These are phyloP conservation scores for Triplophysa siluroides DNA, from an alignment of 2,113 vertebrate genomes.

Conservation along the genomic window DNA sequence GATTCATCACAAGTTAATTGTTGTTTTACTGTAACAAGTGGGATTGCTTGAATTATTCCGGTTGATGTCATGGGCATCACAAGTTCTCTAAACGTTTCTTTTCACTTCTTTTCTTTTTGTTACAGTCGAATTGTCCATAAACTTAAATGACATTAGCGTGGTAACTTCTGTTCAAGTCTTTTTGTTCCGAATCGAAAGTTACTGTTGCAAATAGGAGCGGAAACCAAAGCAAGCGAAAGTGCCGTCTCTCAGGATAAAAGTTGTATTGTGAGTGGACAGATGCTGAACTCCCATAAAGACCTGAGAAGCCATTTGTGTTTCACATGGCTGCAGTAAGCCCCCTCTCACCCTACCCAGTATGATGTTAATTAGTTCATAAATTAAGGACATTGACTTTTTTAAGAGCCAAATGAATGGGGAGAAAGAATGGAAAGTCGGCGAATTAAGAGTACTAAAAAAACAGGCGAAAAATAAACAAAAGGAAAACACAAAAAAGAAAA, in stretches of 20 bases:
- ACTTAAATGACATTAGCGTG: neutral
- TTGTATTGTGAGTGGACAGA: conserved; percentile 53
- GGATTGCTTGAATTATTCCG: too few species aligned
- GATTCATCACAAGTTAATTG: too few species aligned
- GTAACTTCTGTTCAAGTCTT: neutral
- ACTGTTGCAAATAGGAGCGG: conserved; percentile 46
- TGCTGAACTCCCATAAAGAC: conserved; percentile 50
- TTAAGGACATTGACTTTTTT: conserved; percentile 55
- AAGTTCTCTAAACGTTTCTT: neutral
- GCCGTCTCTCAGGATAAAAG: conserved; percentile 50
- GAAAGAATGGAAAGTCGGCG: conserved; percentile 44
- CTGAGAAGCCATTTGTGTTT: conserved; percentile 50
- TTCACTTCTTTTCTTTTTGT: neutral
- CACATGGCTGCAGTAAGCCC: conserved; percentile 52
- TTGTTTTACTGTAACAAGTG: too few species aligned
- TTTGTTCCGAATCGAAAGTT: neutral
- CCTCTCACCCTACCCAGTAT: conserved; percentile 51
- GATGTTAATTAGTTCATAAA: conserved; percentile 61
- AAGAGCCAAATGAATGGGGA: conserved; percentile 47
- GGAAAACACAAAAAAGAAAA: conserved; percentile 31
- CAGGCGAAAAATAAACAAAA: conserved; percentile 52
- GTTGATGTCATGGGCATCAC: too few species aligned
- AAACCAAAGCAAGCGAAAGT: conserved; percentile 47
- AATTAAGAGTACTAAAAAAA: conserved; percentile 54
- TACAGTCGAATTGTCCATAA: too few species aligned